Percentiles rank a stretch among this genome's conserved stretches.
Evolutionary conservation across 2,888 invertebrate species (phyloP).

Genomic region (Vannuccia rotundouncinata): DNA sequence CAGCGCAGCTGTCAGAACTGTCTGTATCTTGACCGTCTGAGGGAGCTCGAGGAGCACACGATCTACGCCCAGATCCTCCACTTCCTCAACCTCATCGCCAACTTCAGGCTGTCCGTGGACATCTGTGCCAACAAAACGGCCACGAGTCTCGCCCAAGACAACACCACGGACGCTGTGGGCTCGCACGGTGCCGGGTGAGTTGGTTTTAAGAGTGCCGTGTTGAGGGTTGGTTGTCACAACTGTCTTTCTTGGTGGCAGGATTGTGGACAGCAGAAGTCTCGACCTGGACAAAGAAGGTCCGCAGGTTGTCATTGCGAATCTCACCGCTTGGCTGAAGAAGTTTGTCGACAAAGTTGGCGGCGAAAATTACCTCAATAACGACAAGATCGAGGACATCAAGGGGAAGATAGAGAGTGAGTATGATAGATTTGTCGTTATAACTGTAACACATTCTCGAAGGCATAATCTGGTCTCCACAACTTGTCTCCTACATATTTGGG

Average conservation of each 20-base stretch:
- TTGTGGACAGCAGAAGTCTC: background rate
- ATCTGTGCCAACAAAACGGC: background rate
- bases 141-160: background rate
- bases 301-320: constrained; percentile 1
- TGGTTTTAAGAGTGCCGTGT: background rate
- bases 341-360: constrained; percentile 32
- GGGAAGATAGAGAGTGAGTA: constrained; percentile 34
- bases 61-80: constrained; percentile 38
- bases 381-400: constrained; percentile 32
- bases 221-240: background rate
- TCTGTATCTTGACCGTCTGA: background rate
- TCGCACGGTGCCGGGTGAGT: background rate
- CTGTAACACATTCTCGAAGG: too few relatives aligned
- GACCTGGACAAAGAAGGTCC: constrained; percentile 13
- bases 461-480: too few relatives aligned
- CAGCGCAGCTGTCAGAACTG: background rate
- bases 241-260: background rate
- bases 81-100: constrained; percentile 35
- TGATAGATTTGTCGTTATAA: too few relatives aligned
- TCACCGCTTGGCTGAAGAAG: constrained; percentile 27
- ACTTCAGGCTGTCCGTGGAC: constrained; percentile 35
- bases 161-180: background rate
- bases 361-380: constrained; percentile 22
- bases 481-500: too few relatives aligned
- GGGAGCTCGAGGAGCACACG: constrained; percentile 33